Evolutionary conservation across 2,797 vertebrate species (phyloP), one percentile per base, ranked within the genome.

Genomic region (Dendrocincla fuliginosa): DNA sequence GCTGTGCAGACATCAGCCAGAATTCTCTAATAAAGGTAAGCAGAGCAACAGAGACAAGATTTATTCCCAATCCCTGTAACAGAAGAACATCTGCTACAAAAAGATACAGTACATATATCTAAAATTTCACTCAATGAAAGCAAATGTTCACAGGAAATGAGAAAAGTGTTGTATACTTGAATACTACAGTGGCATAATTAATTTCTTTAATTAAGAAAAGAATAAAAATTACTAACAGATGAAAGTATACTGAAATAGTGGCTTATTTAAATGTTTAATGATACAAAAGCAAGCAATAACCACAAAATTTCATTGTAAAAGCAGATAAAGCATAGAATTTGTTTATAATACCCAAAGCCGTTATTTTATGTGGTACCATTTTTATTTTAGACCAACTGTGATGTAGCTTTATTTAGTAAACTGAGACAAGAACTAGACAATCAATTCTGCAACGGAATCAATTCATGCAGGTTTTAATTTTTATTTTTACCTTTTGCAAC

Each of bases 121-220:
- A 75, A 60, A 85, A 55, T 77, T 80, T 83, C 55, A 78, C 63
- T 77, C 22, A 53, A 20, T 50, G 50, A 64, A 91, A 89, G 50
- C 2, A 4, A 90, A 46, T 20, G 59, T 55, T 93, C 42, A 83
- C 1, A 0, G 0, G 0, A 89, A 95, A 78, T 59, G 23, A 91
- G 35, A 46, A 88, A 88, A 87, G 28, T 50, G 53, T 15, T 69
- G 50, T 78, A 42, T 60, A 83, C 10, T 37, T 3, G 1, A 90
- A 74, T 23, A 67, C 32, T 67, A 74, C 55, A 95, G 78, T 14
- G 13, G 25, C 15, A 50, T 37, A 63, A 60, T 59, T 71, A 61
- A 89, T 91, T 84, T 79, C 24, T 82, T 84, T 75, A 87, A 90
- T 92, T 91, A 93, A 91, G 44, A 27, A 81, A 89, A 87, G 53